Base-by-base conservation (phyloP, 1,140 invertebrate genomes). In the Littorina saxatilis region DNA sequence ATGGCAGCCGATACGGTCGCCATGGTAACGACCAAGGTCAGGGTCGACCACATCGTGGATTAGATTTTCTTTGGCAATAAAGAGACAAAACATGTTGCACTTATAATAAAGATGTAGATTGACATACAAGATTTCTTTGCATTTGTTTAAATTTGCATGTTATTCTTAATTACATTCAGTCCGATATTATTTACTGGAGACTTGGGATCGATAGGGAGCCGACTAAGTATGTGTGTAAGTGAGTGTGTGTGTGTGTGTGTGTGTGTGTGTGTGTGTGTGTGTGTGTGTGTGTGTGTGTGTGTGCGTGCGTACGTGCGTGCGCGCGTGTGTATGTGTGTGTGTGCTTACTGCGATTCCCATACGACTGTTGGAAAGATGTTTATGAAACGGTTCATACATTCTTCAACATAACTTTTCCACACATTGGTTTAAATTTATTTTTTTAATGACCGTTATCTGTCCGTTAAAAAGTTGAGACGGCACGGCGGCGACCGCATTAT, bases 181-280 rank as follows among this genome's bases (percentile, higher is more conserved):
- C 55, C 27, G 4, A 58, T n/a, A 5, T 15, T 5, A 13, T 23
- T 11, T 58, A 32, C 63, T 35, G n/a, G n/a, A n/a, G 15, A 7
- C 29, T 9, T 39, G 29, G 27, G 29, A 9, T 68, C 7, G 4
- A 9, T 68, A 13, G 29, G 32, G 29, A 32, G 29, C 5, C 35
- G 63, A 32, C 5, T 68, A 32, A 32, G 32, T 68, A 32, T 68
- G 32, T 68, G 63, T 68, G 32, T 68, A 32, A 32, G 7, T 15
- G 13, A 32, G 32, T 68, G 63, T 68, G 32, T 68, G 63, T 68
- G 32, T 68, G 63, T 68, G 27, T 68, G 63, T 27, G 7, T 15
- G 63, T 27, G 32, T 68, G 63, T 27, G 32, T 68, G 63, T 35
- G 27, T 68, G 63, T 35, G 32, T 68, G 63, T 35, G 32, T 68